phyloP scores from a whole-genome alignment of 1,140 invertebrate genomes.

The Colletes gigas region DNA sequence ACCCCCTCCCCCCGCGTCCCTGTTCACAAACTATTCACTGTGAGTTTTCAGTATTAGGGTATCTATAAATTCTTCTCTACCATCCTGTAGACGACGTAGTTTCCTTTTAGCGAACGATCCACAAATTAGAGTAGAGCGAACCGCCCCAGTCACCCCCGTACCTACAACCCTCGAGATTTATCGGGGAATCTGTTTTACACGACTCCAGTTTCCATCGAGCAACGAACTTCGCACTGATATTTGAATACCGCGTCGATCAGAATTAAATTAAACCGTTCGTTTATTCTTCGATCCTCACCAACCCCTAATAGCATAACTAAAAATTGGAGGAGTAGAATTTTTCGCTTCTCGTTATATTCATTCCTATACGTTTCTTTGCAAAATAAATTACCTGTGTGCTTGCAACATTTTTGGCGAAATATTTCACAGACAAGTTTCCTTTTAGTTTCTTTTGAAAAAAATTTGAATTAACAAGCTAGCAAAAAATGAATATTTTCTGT shows the following conservation, averaged over 20 bases:
- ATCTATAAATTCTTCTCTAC: constrained; percentile 66
- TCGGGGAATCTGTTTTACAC: constrained; percentile 49
- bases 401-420: too few species aligned
- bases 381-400: too few species aligned
- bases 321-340: too few species aligned
- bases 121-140: constrained; percentile 62
- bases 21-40: constrained; percentile 59
- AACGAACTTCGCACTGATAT: constrained; percentile 53
- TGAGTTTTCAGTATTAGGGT: constrained; percentile 66
- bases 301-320: too few species aligned
- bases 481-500: too few species aligned
- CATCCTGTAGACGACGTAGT: constrained; percentile 54
- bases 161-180: constrained; percentile 51
- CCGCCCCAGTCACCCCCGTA: not conserved
- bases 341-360: too few species aligned
- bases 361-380: too few species aligned
- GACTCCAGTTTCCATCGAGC: constrained; percentile 34
- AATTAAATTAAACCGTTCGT: constrained; percentile 45
- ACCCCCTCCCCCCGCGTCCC: not conserved
- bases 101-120: constrained; percentile 57
- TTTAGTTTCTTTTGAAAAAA: too few species aligned
- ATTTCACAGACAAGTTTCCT: too few species aligned
- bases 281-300: not conserved
- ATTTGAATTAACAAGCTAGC: too few species aligned
- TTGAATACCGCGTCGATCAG: constrained; percentile 40